phyloP scores from a whole-genome alignment of 2,888 invertebrate genomes.

The Abrostola tripartita region DNA sequence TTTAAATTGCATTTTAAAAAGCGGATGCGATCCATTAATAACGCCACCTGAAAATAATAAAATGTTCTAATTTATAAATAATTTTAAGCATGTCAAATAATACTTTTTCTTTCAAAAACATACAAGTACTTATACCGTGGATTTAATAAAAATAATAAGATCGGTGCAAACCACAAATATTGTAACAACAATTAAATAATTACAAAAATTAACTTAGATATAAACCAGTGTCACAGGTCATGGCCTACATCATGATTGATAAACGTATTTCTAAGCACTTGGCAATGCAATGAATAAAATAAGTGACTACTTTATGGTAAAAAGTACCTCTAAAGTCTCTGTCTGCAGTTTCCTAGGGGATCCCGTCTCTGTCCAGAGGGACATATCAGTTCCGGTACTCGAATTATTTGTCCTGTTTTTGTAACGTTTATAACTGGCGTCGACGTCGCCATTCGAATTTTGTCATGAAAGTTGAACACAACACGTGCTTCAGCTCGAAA shows the following conservation, averaged over 20 bases:
- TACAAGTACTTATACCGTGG: too few species aligned
- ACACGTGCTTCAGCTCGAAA: constrained; percentile 27
- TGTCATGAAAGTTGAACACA: constrained; percentile 61
- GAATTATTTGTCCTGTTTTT: constrained; percentile 72
- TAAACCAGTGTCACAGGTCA: constrained; percentile 20
- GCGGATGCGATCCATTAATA: not conserved
- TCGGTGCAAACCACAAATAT: too few species aligned
- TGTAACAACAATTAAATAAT: not conserved
- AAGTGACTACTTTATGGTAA: not conserved
- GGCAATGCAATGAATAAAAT: not conserved
- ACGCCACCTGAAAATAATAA: constrained; percentile 32
- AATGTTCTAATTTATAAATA: not conserved
- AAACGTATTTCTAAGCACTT: constrained; percentile 4
- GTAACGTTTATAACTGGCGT: constrained; percentile 52
- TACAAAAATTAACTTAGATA: not conserved
- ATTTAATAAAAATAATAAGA: too few species aligned
- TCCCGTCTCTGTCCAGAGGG: constrained; percentile 70
- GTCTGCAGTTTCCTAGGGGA: constrained; percentile 67
- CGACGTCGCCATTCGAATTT: constrained; percentile 49
- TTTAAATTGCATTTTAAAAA: constrained; percentile 5
- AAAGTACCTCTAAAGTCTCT: constrained; percentile 64
- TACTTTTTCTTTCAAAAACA: too few species aligned
- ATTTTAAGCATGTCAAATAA: not conserved
- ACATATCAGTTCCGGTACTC: constrained; percentile 73
- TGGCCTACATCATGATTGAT: constrained; percentile 8